These are phyloP conservation scores for Colletes gigas DNA, from an alignment of 1,140 invertebrate genomes.

Conservation along the genomic window DNA sequence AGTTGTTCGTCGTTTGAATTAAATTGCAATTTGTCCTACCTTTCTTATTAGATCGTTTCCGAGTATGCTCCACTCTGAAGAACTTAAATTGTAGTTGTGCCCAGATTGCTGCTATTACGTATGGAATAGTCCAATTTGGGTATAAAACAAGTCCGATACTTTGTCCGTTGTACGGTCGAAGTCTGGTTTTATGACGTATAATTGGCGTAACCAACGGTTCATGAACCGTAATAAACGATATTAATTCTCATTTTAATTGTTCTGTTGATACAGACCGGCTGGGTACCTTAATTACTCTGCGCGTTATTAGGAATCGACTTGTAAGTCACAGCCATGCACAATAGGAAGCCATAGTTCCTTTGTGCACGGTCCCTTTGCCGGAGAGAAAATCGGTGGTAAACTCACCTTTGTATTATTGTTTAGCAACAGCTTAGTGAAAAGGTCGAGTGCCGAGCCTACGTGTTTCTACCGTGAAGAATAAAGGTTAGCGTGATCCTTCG, in stretches of 20 bases:
- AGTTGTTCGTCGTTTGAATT: too few relatives aligned
- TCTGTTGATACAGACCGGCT: neutral
- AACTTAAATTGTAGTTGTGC: too few relatives aligned
- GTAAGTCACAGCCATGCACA: neutral
- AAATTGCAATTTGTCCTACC: too few relatives aligned
- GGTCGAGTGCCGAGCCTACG: conserved; percentile 50
- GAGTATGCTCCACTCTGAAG: too few relatives aligned
- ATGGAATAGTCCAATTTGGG: too few relatives aligned
- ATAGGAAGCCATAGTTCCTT: neutral
- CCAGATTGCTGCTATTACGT: too few relatives aligned
- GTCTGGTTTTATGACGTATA: neutral
- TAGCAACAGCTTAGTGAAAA: conserved; percentile 47
- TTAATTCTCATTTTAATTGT: conserved; percentile 17
- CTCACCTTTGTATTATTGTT: conserved; percentile 26
- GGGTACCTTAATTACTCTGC: neutral
- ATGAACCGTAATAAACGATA: neutral
- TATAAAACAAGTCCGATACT: neutral
- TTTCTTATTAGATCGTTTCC: too few relatives aligned
- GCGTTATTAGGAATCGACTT: neutral
- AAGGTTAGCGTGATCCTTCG: conserved; percentile 59
- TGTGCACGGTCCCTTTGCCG: neutral
- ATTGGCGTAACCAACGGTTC: neutral
- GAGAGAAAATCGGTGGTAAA: conserved; percentile 5
- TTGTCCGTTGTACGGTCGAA: neutral
- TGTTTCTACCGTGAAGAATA: conserved; percentile 54